These are phyloP conservation scores for Scolopax bukidnonensis DNA, from an alignment of 2,797 vertebrate species.

Conservation along the genomic window DNA sequence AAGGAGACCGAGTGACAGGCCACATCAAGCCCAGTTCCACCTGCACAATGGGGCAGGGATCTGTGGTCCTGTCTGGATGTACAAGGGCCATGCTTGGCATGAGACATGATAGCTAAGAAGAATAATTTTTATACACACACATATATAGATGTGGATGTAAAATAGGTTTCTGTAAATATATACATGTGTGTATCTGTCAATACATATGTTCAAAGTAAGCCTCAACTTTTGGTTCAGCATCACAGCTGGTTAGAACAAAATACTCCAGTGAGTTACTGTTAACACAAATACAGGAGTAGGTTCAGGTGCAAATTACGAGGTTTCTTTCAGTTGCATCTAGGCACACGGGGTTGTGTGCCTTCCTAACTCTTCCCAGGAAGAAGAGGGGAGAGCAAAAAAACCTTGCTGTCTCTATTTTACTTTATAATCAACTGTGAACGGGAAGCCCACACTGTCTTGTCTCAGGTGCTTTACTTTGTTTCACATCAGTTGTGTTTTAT, in stretches of 20 bases:
- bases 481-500: background rate
- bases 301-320: background rate
- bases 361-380: background rate
- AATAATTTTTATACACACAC: background rate
- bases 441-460: background rate
- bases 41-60: rapidly evolving
- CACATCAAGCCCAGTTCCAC: background rate
- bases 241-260: background rate
- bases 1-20: background rate
- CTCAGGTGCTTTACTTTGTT: background rate
- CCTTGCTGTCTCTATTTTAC: background rate
- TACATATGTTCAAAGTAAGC: background rate
- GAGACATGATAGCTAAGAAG: background rate
- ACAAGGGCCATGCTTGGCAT: background rate
- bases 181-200: background rate
- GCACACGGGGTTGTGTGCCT: background rate
- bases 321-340: background rate
- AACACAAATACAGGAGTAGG: background rate
- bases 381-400: background rate
- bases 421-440: background rate
- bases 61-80: background rate
- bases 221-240: background rate
- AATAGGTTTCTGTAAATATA: background rate
- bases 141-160: background rate
- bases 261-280: background rate